Base-by-base conservation (phyloP, 30 jellyfish, hydroid and myxozoan species). In the Turritopsis dohrnii region DNA sequence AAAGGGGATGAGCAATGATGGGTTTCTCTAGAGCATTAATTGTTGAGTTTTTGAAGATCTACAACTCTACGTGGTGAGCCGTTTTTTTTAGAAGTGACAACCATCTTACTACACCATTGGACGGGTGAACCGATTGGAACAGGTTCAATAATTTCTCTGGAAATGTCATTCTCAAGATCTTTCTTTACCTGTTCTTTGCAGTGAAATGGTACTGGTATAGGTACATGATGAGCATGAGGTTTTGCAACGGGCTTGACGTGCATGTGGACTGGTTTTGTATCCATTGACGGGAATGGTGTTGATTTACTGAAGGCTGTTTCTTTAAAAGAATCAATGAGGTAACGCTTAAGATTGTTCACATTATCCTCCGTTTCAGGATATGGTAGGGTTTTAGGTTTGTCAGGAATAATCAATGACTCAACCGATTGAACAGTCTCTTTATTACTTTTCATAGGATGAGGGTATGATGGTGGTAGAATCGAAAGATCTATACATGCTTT, bases 1-100 rank as follows among this genome's bases (percentile, higher is more conserved):
- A 85, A 76, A 20, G 92, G 89, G 7, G 88, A 74, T 18, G 80
- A 84, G 81, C 90, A 75, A 85, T 85, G 92, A 52, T 85, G 92
- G 3, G 92, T 85, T 66, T 85, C 92, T 1, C 92, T 19, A 1
- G 28, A 21, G 52, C 81, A 20, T 19, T 74, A 83, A 1, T 1
- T 18, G 79, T 85, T 85, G 54, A 85, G 65, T 54, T 41, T 52
- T 41, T 85, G 92, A 4, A 85, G 26, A 85, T 75, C 90, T 16
- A 85, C 83, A 23, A 85, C 81, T 66, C 88, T 66, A 18, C 89
- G 84, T 18, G 92, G 90, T 18, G 4, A 8, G 9, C 92, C 92
- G 30, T 85, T 54, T 23, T 85, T 76, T 27, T 85, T 85, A 23
- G 90, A 83, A 8, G 53, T 26, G 65, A 85, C 88, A 27, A 85